A percentile compares a stretch with the other conserved stretches of the same genome.
phyloP scores from a whole-genome alignment of 2,113 vertebrate species.

The Copsychus sechellarum region DNA sequence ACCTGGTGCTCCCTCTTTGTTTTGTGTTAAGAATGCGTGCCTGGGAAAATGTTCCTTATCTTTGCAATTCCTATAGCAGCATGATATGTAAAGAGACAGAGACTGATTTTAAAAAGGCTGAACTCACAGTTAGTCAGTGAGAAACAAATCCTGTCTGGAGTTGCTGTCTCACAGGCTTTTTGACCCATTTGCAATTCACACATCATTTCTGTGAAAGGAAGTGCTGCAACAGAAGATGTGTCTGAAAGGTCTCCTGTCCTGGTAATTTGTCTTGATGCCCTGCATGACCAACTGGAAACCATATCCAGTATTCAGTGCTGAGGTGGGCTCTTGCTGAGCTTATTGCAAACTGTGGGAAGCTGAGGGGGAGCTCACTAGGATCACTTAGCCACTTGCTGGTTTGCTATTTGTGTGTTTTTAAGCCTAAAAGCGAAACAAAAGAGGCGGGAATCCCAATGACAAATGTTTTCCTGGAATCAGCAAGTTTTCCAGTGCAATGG shows the following conservation, averaged over 20 bases:
- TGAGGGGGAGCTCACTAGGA: not conserved
- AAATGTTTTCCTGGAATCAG: not conserved
- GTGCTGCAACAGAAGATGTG: not conserved
- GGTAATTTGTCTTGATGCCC: slow-evolving; percentile 6
- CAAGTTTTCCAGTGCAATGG: not conserved
- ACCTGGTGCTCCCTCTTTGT: not conserved
- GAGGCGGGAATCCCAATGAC: not conserved
- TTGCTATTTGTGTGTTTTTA: not conserved
- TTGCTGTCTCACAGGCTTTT: not conserved
- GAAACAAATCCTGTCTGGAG: not conserved
- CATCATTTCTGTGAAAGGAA: not conserved
- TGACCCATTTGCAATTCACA: not conserved
- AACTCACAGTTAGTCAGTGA: not conserved
- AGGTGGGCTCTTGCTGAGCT: slow-evolving; percentile 18
- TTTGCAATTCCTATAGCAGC: not conserved
- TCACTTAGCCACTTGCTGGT: not conserved
- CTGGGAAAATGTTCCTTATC: not conserved
- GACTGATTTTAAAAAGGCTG: not conserved
- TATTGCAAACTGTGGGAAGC: not conserved
- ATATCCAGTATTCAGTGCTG: slow-evolving; percentile 1
- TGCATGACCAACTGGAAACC: slow-evolving; percentile 29
- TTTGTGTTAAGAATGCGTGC: not conserved
- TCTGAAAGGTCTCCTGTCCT: not conserved
- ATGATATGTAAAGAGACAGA: not conserved
- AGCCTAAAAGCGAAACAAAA: not conserved